Evolutionary conservation across 2,113 vertebrate species (phyloP).

Genomic region (Rhea pennata): DNA sequence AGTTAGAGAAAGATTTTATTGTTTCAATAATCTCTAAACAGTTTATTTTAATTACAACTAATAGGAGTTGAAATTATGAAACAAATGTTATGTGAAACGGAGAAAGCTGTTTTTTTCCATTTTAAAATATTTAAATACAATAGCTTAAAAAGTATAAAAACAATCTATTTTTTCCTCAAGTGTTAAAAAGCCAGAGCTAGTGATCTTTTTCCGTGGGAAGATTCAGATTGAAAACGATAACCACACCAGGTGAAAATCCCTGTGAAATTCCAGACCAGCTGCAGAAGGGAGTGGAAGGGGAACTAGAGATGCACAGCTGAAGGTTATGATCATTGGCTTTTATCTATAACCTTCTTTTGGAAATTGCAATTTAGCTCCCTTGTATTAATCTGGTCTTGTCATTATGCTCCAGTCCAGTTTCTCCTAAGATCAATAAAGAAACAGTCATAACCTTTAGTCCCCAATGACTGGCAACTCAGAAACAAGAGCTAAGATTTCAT

Average conservation of each 20-base stretch:
- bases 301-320: not conserved
- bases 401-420: conserved; percentile 30
- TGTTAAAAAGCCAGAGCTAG: not conserved
- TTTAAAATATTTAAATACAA: conserved; percentile 19
- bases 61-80: conserved; percentile 29
- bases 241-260: not conserved
- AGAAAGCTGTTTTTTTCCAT: not conserved
- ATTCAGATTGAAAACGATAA: not conserved
- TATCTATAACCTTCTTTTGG: not conserved
- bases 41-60: conserved; percentile 15
- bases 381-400: not conserved
- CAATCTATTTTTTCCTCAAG: not conserved
- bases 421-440: conserved; percentile 1
- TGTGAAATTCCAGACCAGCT: not conserved
- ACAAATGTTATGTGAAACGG: conserved; percentile 18
- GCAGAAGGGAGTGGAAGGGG: not conserved
- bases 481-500: conserved; percentile 15
- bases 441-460: not conserved
- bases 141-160: not conserved
- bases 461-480: not conserved
- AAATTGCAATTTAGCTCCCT: not conserved
- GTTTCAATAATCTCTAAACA: conserved; percentile 42
- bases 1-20: conserved; percentile 51
- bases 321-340: not conserved
- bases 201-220: not conserved